Conservation (phyloP, 2,797 vertebrate genomes). For the Sorex maritimensis region DNA sequence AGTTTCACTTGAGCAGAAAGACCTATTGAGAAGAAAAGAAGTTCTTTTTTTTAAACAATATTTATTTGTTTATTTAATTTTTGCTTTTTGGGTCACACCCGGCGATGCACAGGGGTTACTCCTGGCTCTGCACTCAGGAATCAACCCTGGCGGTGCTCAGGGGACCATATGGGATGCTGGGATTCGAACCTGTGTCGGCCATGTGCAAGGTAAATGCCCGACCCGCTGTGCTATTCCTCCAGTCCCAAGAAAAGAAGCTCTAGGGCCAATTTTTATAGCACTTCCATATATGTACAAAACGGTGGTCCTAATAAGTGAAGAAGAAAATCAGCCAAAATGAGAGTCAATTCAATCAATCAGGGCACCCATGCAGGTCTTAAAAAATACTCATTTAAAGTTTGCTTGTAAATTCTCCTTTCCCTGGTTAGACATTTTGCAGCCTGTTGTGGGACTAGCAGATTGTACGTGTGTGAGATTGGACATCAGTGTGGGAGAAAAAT, state of each 20-base stretch:
- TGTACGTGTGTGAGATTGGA: neutral
- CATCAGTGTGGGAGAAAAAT: neutral
- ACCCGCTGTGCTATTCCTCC: no score
- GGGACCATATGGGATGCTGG: no score
- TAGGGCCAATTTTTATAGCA: conserved; percentile 29
- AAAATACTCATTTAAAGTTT: neutral
- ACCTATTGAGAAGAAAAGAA: conserved; percentile 39
- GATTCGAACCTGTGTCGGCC: no score
- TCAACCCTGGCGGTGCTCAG: no score
- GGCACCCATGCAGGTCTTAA: neutral
- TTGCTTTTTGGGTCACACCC: no score
- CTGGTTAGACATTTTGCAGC: neutral
- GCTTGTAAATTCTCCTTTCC: conserved; percentile 10
- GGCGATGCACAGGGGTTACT: no score
- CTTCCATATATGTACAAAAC: neutral
- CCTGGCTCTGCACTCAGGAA: no score
- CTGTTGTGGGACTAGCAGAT: neutral
- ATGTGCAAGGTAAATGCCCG: no score
- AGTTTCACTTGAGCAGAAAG: neutral
- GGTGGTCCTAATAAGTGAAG: neutral
- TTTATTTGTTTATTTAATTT: no score
- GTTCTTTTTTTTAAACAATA: neutral
- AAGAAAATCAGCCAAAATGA: conserved; percentile 20
- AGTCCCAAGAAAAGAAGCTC: conserved; percentile 23
- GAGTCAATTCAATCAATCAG: neutral